These are phyloP conservation scores for Scartelaos histophorus DNA, from an alignment of 2,113 vertebrate species.

Conservation along the genomic window DNA sequence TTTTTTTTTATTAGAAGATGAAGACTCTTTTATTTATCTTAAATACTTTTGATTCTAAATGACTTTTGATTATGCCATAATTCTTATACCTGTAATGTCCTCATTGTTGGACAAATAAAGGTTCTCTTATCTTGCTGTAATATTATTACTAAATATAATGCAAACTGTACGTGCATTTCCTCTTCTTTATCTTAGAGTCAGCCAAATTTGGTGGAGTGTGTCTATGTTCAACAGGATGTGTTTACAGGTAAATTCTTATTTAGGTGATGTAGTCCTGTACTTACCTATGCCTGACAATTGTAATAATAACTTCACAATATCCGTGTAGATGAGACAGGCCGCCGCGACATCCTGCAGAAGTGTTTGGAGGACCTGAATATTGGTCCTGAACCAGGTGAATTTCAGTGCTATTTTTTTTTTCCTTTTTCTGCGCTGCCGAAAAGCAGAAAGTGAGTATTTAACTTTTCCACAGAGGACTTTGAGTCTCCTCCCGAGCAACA, in stretches of 20 bases:
- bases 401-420: slow-evolving; percentile 18
- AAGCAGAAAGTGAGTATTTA: slow-evolving; percentile 33
- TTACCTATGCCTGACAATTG: neutral
- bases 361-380: slow-evolving; percentile 66
- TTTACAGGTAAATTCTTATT: slow-evolving; percentile 1
- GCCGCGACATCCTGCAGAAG: slow-evolving; percentile 57
- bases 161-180: slow-evolving; percentile 5
- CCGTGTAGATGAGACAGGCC: slow-evolving; percentile 15
- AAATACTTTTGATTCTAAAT: neutral
- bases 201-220: neutral
- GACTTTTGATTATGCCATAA: neutral
- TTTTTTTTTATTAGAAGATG: neutral
- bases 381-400: slow-evolving; percentile 47
- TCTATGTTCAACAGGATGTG: slow-evolving; percentile 23
- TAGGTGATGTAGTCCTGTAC: neutral
- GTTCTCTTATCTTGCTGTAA: neutral
- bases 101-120: neutral
- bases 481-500: slow-evolving; percentile 66
- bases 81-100: neutral
- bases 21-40: neutral
- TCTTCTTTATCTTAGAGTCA: slow-evolving; percentile 37
- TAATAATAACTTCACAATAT: slow-evolving; percentile 13
- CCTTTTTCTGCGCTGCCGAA: slow-evolving; percentile 32
- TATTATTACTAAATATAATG: neutral
- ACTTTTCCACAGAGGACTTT: slow-evolving; percentile 67